These are phyloP conservation scores for Acronicta psi DNA, from an alignment of 2,888 invertebrate genomes.

Conservation along the genomic window DNA sequence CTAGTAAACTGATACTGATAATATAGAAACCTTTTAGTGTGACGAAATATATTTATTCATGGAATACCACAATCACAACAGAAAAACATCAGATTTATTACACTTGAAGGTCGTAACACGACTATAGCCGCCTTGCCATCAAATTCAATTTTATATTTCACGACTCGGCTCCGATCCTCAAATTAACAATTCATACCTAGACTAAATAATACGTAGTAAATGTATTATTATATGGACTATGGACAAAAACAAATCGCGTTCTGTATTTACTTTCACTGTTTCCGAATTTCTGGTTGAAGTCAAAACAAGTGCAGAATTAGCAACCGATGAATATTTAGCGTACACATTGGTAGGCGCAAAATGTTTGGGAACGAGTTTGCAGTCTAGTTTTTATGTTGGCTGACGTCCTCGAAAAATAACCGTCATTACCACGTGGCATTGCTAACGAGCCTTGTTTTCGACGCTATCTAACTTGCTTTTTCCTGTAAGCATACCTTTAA, in stretches of 20 bases:
- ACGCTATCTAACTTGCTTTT: constrained; percentile 52
- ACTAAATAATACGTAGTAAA: constrained; percentile 54
- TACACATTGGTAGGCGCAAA: constrained; percentile 41
- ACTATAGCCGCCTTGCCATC: constrained; percentile 41
- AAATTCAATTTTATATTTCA: constrained; percentile 65
- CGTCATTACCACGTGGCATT: constrained; percentile 72
- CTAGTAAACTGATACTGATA: constrained; percentile 46
- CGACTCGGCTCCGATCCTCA: constrained; percentile 56
- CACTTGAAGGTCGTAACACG: constrained; percentile 18
- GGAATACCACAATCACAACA: constrained; percentile 10
- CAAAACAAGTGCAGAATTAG: constrained; percentile 63
- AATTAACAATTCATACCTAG: constrained; percentile 57
- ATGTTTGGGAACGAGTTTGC: constrained; percentile 73
- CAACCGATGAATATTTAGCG: constrained; percentile 60
- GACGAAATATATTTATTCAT: constrained; percentile 21
- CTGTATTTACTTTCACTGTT: constrained; percentile 64
- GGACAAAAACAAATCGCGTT: constrained; percentile 54
- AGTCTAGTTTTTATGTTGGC: constrained; percentile 75
- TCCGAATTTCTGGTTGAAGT: constrained; percentile 52
- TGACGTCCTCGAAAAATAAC: constrained; percentile 85
- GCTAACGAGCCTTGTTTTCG: constrained; percentile 71
- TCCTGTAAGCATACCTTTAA: constrained; percentile 45
- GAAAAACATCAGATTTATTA: constrained; percentile 7
- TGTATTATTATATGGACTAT: constrained; percentile 39
- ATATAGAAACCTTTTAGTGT: constrained; percentile 51